Conservation (phyloP, 1,140 invertebrate species). For the Apis laboriosa region DNA sequence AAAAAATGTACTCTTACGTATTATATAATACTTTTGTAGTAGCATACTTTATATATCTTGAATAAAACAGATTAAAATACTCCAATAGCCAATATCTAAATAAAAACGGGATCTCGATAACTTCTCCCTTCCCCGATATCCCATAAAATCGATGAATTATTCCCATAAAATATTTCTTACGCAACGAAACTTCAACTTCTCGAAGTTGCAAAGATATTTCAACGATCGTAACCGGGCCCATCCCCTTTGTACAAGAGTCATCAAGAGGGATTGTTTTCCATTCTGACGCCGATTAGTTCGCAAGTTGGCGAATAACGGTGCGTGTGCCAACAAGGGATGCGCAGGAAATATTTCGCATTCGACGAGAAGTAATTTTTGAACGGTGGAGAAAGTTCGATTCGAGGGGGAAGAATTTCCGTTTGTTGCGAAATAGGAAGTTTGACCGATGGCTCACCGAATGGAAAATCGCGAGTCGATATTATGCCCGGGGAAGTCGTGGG, state of each 20-base stretch:
- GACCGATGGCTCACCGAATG: conserved; percentile 11
- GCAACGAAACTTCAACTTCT: background rate
- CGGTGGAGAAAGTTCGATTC: background rate
- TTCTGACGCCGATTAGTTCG: conserved; percentile 38
- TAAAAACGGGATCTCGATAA: background rate
- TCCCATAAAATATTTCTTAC: background rate
- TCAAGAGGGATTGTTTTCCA: conserved; percentile 25
- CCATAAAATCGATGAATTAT: background rate
- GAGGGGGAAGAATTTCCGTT: background rate
- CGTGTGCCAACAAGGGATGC: background rate
- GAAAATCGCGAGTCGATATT: conserved; percentile 14
- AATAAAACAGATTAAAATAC: too few relatives aligned
- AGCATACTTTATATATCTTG: too few relatives aligned
- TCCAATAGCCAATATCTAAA: too few relatives aligned
- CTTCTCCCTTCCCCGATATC: background rate
- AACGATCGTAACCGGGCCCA: background rate
- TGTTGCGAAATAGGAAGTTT: conserved; percentile 10
- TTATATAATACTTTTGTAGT: too few relatives aligned
- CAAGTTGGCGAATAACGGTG: conserved; percentile 37
- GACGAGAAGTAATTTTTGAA: conserved; percentile 21
- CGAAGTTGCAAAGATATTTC: background rate
- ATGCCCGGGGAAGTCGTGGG: background rate
- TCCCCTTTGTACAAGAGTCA: background rate
- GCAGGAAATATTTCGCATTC: conserved; percentile 6
- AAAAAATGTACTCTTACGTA: too few relatives aligned